Evolutionary conservation across 2,113 vertebrate species (phyloP).

Genomic region (Pygoscelis antarcticus): DNA sequence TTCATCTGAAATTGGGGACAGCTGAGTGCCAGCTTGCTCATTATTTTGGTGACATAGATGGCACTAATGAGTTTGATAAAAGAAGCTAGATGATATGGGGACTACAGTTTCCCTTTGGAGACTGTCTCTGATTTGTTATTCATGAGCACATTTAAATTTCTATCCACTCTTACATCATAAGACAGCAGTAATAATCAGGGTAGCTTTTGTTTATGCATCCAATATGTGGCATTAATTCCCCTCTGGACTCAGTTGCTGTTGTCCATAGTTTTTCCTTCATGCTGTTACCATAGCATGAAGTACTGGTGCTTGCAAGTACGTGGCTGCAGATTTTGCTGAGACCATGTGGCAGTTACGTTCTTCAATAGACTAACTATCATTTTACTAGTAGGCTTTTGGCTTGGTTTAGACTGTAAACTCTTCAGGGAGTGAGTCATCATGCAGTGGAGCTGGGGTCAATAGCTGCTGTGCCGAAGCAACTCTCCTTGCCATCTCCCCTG

Average conservation of each 20-base stretch:
- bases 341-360: fast-evolving
- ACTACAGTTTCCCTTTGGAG: background rate
- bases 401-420: background rate
- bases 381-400: background rate
- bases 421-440: background rate
- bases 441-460: background rate
- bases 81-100: background rate
- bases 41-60: background rate
- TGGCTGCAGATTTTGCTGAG: background rate
- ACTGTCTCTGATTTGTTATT: background rate
- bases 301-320: background rate
- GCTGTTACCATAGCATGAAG: background rate
- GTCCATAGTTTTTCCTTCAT: background rate
- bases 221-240: background rate
- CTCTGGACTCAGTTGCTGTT: background rate
- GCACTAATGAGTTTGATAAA: background rate
- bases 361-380: background rate
- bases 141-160: background rate
- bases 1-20: background rate
- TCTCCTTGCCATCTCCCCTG: background rate
- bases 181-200: background rate
- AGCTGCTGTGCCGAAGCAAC: background rate
- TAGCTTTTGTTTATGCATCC: background rate
- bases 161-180: background rate
- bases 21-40: background rate